Conservation (phyloP, 2,888 invertebrate genomes). For the Lamellibrachia satsuma region DNA sequence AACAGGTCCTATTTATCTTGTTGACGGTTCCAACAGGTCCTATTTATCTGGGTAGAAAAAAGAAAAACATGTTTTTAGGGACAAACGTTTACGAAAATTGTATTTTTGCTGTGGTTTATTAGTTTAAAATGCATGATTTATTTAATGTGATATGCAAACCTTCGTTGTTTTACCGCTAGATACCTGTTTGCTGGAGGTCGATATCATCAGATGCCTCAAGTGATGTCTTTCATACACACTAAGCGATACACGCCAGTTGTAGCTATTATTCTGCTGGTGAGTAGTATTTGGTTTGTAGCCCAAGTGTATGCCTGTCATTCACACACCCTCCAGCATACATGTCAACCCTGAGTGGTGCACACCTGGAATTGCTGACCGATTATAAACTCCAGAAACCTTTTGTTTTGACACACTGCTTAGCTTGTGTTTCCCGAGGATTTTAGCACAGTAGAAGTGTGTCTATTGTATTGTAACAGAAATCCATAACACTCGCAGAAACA, state of each 20-base stretch:
- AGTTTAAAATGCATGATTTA: background rate
- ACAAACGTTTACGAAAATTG: too few species aligned
- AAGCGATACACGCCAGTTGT: constrained; percentile 32
- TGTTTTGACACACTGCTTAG: too few species aligned
- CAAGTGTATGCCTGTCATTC: background rate
- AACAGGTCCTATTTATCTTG: too few species aligned
- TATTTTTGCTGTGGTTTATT: background rate
- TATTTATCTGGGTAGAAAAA: too few species aligned
- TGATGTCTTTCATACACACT: constrained; percentile 37
- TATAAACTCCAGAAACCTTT: too few species aligned
- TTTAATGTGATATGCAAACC: background rate
- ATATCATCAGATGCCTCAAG: constrained; percentile 34
- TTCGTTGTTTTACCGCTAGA: background rate
- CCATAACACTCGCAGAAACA: too few species aligned
- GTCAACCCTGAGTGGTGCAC: background rate
- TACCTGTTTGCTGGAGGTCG: constrained; percentile 40
- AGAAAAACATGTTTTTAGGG: too few species aligned
- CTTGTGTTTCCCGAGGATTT: too few species aligned
- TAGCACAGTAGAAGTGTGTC: too few species aligned
- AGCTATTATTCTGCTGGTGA: constrained; percentile 34
- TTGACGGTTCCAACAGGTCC: too few species aligned
- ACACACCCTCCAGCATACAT: background rate
- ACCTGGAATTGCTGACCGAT: too few species aligned
- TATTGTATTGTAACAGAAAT: too few species aligned
- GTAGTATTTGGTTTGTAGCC: background rate